These are phyloP conservation scores for Paedocypris sp. DNA, from an alignment of 2,113 vertebrate species.

Conservation along the genomic window DNA sequence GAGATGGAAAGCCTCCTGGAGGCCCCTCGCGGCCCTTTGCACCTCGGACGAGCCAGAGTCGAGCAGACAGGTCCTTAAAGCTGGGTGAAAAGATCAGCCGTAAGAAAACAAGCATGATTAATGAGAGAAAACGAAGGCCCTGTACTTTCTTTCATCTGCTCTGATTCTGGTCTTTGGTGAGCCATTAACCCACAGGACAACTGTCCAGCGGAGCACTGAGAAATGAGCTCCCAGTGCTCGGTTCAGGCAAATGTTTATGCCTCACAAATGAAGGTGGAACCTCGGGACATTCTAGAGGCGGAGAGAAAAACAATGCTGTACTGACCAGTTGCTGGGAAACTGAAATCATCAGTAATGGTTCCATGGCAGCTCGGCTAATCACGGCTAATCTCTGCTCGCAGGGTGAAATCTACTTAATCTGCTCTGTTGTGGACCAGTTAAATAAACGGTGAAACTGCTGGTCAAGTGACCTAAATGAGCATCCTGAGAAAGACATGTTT, in stretches of 20 bases:
- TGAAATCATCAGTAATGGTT: slow-evolving; percentile 18
- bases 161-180: slow-evolving; percentile 62
- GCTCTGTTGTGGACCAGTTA: neutral
- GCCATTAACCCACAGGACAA: slow-evolving; percentile 71
- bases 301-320: neutral
- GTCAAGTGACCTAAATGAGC: neutral
- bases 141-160: slow-evolving; percentile 70
- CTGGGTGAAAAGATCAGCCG: slow-evolving; percentile 68
- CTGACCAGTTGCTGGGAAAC: slow-evolving; percentile 19
- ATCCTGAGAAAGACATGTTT: too few relatives aligned
- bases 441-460: neutral
- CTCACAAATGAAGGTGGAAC: slow-evolving; percentile 36
- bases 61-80: slow-evolving; percentile 71
- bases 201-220: slow-evolving; percentile 58
- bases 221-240: slow-evolving; percentile 56
- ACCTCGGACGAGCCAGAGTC: slow-evolving; percentile 54
- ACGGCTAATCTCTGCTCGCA: neutral
- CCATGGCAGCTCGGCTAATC: neutral
- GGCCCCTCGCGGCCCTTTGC: slow-evolving; percentile 54
- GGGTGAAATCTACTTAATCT: neutral
- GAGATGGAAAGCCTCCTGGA: slow-evolving; percentile 30
- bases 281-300: slow-evolving; percentile 26
- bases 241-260: slow-evolving; percentile 51
- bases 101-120: slow-evolving; percentile 76
- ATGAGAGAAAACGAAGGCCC: slow-evolving; percentile 62